Conservation (phyloP, 2,797 vertebrate genomes). For the Pipistrellus pygmaeus region DNA sequence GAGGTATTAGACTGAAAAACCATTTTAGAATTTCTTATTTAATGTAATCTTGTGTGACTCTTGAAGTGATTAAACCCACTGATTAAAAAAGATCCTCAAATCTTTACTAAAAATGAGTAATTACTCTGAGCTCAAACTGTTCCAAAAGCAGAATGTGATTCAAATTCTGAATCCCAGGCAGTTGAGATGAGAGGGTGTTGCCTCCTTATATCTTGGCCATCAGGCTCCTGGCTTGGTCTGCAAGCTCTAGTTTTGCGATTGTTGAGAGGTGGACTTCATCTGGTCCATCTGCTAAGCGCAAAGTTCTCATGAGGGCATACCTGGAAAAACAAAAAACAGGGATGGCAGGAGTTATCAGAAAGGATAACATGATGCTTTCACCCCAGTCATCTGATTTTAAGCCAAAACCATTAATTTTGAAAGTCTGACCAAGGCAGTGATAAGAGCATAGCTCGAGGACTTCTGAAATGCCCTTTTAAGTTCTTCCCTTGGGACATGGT, state of each 20-base stretch:
- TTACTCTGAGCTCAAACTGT: background rate
- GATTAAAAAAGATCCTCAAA: slow-evolving; percentile 29
- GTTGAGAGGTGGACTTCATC: slow-evolving; percentile 97
- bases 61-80: background rate
- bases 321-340: slow-evolving; percentile 82
- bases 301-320: slow-evolving; percentile 89
- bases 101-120: background rate
- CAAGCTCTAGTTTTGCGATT: slow-evolving; percentile 92
- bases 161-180: accelerated
- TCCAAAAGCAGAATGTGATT: background rate
- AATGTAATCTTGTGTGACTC: background rate
- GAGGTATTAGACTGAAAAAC: background rate
- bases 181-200: accelerated
- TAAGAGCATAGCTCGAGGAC: background rate
- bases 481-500: background rate
- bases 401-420: background rate
- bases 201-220: slow-evolving; percentile 89
- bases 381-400: background rate
- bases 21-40: background rate
- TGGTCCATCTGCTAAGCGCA: slow-evolving; percentile 95
- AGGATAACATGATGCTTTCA: background rate
- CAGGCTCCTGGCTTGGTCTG: slow-evolving; percentile 88
- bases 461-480: background rate
- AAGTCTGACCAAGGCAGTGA: background rate
- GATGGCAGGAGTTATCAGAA: background rate